phyloP scores from a whole-genome alignment of 2,113 vertebrate genomes.

The Pungitius pungitius region DNA sequence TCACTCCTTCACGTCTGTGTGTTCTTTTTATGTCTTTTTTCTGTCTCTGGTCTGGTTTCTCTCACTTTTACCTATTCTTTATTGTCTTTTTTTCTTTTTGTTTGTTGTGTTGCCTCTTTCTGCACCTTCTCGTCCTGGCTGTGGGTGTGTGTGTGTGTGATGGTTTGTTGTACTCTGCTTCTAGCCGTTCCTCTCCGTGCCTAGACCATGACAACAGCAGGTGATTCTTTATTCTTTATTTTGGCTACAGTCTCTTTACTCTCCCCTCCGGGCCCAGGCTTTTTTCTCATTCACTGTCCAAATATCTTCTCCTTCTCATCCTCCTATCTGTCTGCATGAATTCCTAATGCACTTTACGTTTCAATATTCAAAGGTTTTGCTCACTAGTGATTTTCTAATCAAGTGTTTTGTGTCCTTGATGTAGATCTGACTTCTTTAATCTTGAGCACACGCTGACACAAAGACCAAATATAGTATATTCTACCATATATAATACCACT shows the following conservation, averaged over 20 bases:
- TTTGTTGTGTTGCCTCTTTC: conserved; percentile 46
- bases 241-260: conserved; percentile 38
- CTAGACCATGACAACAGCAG: conserved; percentile 99
- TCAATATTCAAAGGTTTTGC: not conserved
- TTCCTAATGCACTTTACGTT: conserved; percentile 38
- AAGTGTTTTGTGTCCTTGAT: conserved; percentile 1
- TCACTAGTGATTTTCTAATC: conserved; percentile 4
- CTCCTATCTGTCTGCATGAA: conserved; percentile 41
- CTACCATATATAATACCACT: not conserved
- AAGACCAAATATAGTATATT: not conserved
- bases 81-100: conserved; percentile 44
- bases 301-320: conserved; percentile 1
- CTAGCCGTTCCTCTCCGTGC: conserved; percentile 94
- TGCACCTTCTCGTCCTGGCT: conserved; percentile 47
- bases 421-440: conserved; percentile 12
- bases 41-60: conserved; percentile 37
- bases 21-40: conserved; percentile 36
- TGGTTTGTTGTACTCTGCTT: conserved; percentile 88
- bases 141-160: conserved; percentile 60
- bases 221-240: conserved; percentile 84
- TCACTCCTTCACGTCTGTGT: conserved; percentile 34
- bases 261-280: conserved; percentile 17
- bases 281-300: conserved; percentile 21
- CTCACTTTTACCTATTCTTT: conserved; percentile 52
- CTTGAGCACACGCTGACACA: conserved; percentile 1